Percentiles rank a stretch among this genome's conserved stretches.
These are phyloP conservation scores for Himalopsyche japonica DNA, from an alignment of 2,888 invertebrate genomes.

Conservation along the genomic window DNA sequence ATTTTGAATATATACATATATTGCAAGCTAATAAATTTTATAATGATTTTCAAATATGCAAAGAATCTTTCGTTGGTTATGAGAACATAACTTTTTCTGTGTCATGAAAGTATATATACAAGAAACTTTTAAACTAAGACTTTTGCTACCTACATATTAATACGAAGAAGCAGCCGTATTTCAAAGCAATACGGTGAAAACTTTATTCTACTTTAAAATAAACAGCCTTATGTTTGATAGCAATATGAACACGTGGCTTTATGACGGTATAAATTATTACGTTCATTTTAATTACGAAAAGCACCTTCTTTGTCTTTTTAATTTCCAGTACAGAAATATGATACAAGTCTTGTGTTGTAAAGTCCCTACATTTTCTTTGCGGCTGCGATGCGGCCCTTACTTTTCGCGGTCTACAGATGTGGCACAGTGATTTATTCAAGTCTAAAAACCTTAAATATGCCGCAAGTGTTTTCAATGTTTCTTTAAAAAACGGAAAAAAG, in stretches of 20 bases:
- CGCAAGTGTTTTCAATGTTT: background rate
- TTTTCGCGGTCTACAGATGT: background rate
- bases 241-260: background rate
- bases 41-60: no score
- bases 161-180: background rate
- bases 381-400: background rate
- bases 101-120: background rate
- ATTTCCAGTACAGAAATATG: conserved; percentile 13
- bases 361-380: background rate
- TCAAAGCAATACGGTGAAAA: background rate
- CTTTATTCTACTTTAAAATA: background rate
- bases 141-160: background rate
- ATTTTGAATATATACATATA: no score
- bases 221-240: background rate
- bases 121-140: background rate
- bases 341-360: conserved; percentile 17
- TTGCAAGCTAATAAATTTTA: no score
- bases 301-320: background rate
- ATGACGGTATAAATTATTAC: background rate
- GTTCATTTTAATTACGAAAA: background rate
- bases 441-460: background rate
- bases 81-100: background rate
- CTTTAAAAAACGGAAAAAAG: background rate
- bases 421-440: background rate
- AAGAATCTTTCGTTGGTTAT: no score